Evolutionary conservation across 2,888 invertebrate species (phyloP).

Genomic region (Trichopria drosophilae): DNA sequence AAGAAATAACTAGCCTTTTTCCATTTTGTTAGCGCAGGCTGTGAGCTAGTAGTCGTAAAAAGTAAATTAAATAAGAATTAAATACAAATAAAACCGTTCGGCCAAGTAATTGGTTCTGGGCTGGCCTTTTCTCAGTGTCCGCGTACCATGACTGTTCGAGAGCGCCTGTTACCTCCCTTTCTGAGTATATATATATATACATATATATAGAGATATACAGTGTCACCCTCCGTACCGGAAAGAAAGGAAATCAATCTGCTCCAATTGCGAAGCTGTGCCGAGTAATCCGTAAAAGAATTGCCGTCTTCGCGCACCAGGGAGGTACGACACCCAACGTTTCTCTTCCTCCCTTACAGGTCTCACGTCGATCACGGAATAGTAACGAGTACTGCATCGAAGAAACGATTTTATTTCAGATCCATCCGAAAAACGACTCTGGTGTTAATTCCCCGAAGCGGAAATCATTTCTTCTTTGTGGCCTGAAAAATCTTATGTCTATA

Average conservation of each 20-base stretch:
- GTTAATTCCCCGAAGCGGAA: too few relatives aligned
- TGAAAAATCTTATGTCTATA: too few relatives aligned
- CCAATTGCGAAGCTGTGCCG: conserved; percentile 45
- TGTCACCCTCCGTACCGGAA: conserved; percentile 27
- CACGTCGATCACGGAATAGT: too few relatives aligned
- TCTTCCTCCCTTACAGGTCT: too few relatives aligned
- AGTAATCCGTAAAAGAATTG: conserved; percentile 46
- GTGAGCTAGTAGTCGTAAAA: conserved; percentile 49
- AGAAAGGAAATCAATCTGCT: conserved; percentile 44
- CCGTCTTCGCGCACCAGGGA: conserved; percentile 36
- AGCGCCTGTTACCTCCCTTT: conserved; percentile 31
- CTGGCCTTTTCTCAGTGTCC: conserved; percentile 42
- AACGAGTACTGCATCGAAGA: too few relatives aligned
- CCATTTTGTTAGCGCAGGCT: conserved; percentile 51
- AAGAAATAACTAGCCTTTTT: too few relatives aligned
- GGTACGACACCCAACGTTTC: conserved; percentile 53
- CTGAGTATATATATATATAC: not conserved
- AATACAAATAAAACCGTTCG: conserved; percentile 58
- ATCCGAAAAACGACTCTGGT: too few relatives aligned
- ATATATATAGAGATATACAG: conserved; percentile 12
- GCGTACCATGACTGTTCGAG: conserved; percentile 37
- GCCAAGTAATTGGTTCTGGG: conserved; percentile 56
- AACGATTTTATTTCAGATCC: too few relatives aligned
- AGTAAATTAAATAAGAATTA: conserved; percentile 59
- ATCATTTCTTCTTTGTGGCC: too few relatives aligned